Evolutionary conservation across 2,797 vertebrate species (phyloP).

Genomic region (Tinamus major): DNA sequence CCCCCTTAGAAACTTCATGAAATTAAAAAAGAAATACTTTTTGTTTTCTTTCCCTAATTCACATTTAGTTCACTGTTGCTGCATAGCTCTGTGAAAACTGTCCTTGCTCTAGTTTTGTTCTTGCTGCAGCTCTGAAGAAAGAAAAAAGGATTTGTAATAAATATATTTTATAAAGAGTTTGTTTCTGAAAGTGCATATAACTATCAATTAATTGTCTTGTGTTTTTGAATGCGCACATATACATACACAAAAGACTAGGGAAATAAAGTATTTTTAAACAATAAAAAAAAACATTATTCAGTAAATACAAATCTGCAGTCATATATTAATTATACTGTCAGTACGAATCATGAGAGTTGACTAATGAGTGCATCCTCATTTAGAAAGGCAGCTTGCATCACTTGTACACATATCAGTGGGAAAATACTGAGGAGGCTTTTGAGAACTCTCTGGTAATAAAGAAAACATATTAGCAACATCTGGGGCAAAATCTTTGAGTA

Average conservation of each 20-base stretch:
- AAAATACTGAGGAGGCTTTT: neutral
- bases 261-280: neutral
- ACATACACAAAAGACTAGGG: accelerated
- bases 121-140: neutral
- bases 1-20: neutral
- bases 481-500: accelerated
- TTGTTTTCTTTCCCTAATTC: neutral
- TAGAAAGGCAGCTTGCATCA: neutral
- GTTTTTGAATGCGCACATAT: neutral
- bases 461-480: neutral
- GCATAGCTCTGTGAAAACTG: neutral
- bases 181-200: neutral
- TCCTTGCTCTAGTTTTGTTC: neutral
- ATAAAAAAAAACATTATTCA: neutral
- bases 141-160: neutral
- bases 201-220: neutral
- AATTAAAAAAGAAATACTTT: neutral
- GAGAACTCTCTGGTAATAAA: neutral
- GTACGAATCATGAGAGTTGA: neutral
- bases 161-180: neutral
- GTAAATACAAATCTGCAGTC: neutral
- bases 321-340: neutral
- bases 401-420: neutral
- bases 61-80: neutral
- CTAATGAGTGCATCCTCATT: neutral